phyloP scores from a whole-genome alignment of 2,113 vertebrate genomes.

The Onychostruthus taczanowskii region DNA sequence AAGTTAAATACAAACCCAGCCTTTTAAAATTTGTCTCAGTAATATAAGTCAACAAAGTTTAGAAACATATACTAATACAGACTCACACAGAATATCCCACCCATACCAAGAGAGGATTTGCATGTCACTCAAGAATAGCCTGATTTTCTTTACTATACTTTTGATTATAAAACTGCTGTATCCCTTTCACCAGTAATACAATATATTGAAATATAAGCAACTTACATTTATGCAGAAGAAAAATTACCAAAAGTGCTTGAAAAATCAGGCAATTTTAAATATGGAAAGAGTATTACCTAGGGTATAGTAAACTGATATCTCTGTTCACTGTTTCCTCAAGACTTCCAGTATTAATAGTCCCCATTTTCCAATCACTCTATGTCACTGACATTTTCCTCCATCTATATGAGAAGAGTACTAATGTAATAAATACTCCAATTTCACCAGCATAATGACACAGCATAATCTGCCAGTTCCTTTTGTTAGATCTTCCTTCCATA shows the following conservation, averaged over 20 bases:
- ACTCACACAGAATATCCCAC: not conserved
- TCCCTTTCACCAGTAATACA: not conserved
- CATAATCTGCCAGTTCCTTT: not conserved
- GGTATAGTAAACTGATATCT: not conserved
- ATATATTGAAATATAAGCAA: not conserved
- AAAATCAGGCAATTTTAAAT: not conserved
- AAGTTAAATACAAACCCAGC: not conserved
- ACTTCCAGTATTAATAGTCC: not conserved
- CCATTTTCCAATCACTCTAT: not conserved
- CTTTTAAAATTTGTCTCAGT: not conserved
- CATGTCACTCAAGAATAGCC: not conserved
- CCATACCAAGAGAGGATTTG: not conserved
- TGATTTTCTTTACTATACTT: not conserved
- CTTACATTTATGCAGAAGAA: not conserved
- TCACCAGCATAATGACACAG: not conserved
- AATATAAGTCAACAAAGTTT: not conserved
- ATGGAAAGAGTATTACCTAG: not conserved
- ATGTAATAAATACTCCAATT: not conserved
- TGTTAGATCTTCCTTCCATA: not conserved
- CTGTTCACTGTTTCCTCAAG: not conserved
- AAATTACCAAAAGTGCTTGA: not conserved
- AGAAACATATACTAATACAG: not conserved
- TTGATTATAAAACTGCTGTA: not conserved
- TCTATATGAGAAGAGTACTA: not conserved
- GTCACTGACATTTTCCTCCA: not conserved